Conservation (phyloP, 1,140 invertebrate species). For the Lasaia peninsularis region DNA sequence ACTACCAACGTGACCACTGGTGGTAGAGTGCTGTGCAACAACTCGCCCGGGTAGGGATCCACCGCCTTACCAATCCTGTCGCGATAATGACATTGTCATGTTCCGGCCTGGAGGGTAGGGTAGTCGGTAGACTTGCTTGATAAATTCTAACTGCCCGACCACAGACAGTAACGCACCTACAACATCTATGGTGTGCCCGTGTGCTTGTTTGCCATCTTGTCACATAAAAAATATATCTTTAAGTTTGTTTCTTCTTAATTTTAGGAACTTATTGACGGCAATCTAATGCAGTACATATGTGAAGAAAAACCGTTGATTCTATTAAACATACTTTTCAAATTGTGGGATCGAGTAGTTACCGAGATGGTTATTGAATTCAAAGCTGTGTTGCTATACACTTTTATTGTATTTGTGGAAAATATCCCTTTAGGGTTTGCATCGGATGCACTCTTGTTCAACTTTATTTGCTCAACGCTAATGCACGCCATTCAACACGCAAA, state of each 20-base stretch:
- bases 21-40: no score
- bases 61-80: no score
- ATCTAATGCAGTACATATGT: constrained; percentile 59
- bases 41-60: no score
- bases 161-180: no score
- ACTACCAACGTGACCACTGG: no score
- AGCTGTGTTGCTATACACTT: constrained; percentile 47
- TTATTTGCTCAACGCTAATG: constrained; percentile 43
- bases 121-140: no score
- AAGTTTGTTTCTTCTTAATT: constrained; percentile 29
- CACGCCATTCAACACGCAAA: background rate
- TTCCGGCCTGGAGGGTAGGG: no score
- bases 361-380: constrained; percentile 51
- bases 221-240: constrained; percentile 11
- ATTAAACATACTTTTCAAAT: constrained; percentile 50
- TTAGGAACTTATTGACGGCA: constrained; percentile 51
- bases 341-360: constrained; percentile 51
- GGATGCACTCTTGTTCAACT: constrained; percentile 57
- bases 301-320: constrained; percentile 56
- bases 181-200: no score
- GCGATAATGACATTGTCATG: no score
- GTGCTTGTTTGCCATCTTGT: background rate
- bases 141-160: no score
- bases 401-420: constrained; percentile 46
- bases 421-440: constrained; percentile 45